These are phyloP conservation scores for Atta texana DNA, from an alignment of 1,140 invertebrate genomes.

Conservation along the genomic window DNA sequence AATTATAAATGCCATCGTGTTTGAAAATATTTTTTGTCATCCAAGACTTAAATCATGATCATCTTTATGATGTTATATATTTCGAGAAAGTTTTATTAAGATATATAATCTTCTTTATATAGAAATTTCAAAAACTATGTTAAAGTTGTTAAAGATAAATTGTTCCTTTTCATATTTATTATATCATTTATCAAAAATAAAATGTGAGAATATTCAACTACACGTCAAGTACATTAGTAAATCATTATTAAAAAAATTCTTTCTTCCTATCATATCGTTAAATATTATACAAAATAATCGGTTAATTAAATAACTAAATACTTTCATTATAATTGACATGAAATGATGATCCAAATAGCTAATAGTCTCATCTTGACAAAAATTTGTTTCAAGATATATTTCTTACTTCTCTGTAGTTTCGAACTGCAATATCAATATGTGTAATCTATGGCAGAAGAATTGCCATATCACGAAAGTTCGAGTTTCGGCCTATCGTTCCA, in stretches of 20 bases:
- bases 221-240: background rate
- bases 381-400: background rate
- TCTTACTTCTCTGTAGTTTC: background rate
- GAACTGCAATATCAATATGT: background rate
- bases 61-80: background rate
- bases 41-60: background rate
- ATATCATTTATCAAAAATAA: background rate
- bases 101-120: background rate
- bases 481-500: slow-evolving; percentile 12
- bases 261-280: background rate
- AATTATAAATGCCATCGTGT: slow-evolving; percentile 27
- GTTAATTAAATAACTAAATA: background rate
- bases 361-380: background rate
- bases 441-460: background rate
- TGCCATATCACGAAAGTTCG: background rate
- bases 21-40: background rate
- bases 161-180: background rate
- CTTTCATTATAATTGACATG: background rate
- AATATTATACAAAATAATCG: background rate
- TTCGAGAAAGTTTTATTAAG: background rate
- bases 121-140: background rate
- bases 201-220: background rate
- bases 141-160: background rate
- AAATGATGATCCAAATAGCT: too few relatives aligned
- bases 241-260: background rate